These are phyloP conservation scores for Mungos mungo DNA, from an alignment of 2,113 vertebrate genomes.

Conservation along the genomic window DNA sequence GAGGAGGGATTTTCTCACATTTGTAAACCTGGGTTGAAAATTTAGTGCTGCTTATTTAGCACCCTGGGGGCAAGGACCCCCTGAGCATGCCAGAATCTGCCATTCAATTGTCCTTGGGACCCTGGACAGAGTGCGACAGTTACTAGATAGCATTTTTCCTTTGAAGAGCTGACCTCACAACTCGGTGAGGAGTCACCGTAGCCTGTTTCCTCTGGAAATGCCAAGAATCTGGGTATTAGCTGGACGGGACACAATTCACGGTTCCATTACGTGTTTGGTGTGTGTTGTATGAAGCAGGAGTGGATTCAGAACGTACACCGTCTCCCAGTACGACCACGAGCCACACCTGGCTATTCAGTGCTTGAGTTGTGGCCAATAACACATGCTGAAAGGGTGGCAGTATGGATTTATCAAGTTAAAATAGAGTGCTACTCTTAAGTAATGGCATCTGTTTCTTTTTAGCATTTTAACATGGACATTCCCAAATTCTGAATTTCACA, in stretches of 20 bases:
- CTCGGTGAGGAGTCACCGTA: background rate
- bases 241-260: background rate
- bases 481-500: background rate
- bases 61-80: background rate
- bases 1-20: background rate
- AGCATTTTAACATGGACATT: background rate
- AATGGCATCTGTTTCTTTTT: background rate
- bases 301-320: accelerated
- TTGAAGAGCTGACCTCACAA: background rate
- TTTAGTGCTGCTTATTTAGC: background rate
- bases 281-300: background rate
- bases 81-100: background rate
- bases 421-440: background rate
- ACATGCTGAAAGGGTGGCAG: background rate
- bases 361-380: background rate
- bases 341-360: background rate
- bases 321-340: accelerated
- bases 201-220: background rate
- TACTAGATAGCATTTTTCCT: background rate
- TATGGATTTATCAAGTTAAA: background rate
- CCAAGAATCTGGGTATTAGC: background rate
- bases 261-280: background rate
- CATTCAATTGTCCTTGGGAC: background rate
- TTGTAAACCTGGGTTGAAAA: background rate
- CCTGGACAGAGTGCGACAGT: background rate